A percentile compares a stretch with the other conserved stretches of the same genome.
phyloP scores from a whole-genome alignment of 2,797 vertebrate genomes.

The Peromyscus eremicus region DNA sequence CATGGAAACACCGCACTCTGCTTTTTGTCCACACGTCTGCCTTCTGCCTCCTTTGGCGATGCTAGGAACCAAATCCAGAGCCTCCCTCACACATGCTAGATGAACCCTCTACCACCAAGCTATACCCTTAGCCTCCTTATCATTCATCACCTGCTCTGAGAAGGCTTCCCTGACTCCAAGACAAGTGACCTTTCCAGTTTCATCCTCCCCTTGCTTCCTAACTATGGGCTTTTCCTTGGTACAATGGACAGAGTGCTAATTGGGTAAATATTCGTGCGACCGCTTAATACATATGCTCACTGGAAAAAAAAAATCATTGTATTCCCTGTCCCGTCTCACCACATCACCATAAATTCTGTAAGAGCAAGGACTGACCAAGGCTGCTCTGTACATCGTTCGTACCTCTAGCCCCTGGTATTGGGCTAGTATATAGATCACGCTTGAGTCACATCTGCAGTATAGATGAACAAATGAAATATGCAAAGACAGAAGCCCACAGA shows the following conservation, averaged over 20 bases:
- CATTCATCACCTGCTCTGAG: background rate
- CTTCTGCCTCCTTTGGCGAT: background rate
- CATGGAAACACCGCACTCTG: background rate
- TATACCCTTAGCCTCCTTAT: background rate
- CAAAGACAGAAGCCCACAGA: background rate
- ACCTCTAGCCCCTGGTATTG: background rate
- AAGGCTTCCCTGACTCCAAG: constrained; percentile 19
- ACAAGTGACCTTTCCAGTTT: background rate
- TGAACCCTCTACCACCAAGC: background rate
- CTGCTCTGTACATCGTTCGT: background rate
- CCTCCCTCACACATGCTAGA: too few species aligned
- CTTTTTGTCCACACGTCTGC: background rate
- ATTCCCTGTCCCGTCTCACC: background rate
- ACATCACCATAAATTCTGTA: background rate
- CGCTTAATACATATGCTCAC: constrained; percentile 25
- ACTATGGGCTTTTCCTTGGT: background rate
- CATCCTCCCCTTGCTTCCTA: background rate
- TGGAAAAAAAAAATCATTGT: background rate
- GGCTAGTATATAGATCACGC: background rate
- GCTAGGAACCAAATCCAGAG: background rate
- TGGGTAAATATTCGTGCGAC: constrained; percentile 32
- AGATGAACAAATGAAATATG: constrained; percentile 12
- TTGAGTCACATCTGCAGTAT: background rate
- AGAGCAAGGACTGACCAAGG: background rate
- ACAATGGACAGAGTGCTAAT: background rate